phyloP scores from a whole-genome alignment of 2,797 vertebrate species.

The Ctenopoma kingsleyae region DNA sequence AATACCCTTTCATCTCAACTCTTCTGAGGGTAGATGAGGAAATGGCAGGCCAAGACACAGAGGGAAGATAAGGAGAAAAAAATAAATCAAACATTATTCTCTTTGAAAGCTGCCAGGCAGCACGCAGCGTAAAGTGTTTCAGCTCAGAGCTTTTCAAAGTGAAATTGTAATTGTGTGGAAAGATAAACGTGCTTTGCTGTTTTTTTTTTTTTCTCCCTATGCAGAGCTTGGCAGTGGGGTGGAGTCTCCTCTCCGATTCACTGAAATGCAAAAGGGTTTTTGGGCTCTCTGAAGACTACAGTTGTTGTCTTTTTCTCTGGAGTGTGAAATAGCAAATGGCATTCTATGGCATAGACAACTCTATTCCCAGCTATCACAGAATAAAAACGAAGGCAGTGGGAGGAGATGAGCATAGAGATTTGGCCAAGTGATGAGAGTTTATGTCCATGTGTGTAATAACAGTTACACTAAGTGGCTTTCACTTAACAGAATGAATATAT shows the following conservation, averaged over 20 bases:
- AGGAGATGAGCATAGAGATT: slow-evolving; percentile 29
- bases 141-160: slow-evolving; percentile 63
- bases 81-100: slow-evolving; percentile 65
- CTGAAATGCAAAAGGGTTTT: slow-evolving; percentile 54
- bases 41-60: slow-evolving; percentile 49
- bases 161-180: slow-evolving; percentile 76
- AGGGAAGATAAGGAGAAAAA: slow-evolving; percentile 50
- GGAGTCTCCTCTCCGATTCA: slow-evolving; percentile 43
- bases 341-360: slow-evolving; percentile 22
- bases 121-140: slow-evolving; percentile 50
- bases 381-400: slow-evolving; percentile 8
- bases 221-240: slow-evolving; percentile 27
- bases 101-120: slow-evolving; percentile 67
- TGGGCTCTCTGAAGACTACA: slow-evolving; percentile 46
- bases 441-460: background rate
- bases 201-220: slow-evolving; percentile 24
- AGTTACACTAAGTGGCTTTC: slow-evolving; percentile 6
- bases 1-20: slow-evolving; percentile 39
- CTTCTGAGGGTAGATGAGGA: slow-evolving; percentile 41
- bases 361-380: slow-evolving; percentile 23
- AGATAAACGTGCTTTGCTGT: slow-evolving; percentile 62
- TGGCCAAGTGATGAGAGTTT: slow-evolving; percentile 8
- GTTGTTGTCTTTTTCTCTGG: slow-evolving; percentile 54
- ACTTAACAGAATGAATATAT: slow-evolving; percentile 8
- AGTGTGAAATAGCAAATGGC: slow-evolving; percentile 66